phyloP scores from a whole-genome alignment of 2,113 vertebrate species.

The Etia nguti region DNA sequence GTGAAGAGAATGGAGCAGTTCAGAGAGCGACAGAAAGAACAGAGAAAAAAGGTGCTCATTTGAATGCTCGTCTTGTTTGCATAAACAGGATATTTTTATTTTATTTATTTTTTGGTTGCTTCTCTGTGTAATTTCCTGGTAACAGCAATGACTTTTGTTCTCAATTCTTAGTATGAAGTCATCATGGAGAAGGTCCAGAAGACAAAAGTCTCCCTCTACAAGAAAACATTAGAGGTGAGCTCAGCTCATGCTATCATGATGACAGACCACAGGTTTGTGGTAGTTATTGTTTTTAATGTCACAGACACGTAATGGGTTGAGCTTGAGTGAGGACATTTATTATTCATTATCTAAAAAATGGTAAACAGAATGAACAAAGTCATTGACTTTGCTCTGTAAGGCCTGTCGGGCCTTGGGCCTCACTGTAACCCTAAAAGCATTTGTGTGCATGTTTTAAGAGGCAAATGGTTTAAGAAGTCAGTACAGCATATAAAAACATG shows the following conservation, averaged over 20 bases:
- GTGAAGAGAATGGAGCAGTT: constrained; percentile 86
- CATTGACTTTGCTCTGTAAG: background rate
- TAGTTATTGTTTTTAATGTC: background rate
- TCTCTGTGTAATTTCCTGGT: background rate
- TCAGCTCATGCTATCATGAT: background rate
- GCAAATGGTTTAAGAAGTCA: background rate
- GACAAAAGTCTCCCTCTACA: constrained; percentile 84
- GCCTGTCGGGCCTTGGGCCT: background rate
- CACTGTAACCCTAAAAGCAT: background rate
- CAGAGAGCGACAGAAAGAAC: constrained; percentile 91
- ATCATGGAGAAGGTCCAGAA: constrained; percentile 89
- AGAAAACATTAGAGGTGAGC: constrained; percentile 90
- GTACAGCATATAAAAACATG: background rate
- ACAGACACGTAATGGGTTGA: background rate
- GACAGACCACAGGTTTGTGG: background rate
- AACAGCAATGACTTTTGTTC: background rate
- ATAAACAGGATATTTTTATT: background rate
- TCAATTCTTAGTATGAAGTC: constrained; percentile 78
- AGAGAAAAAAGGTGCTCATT: constrained; percentile 83
- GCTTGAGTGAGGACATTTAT: background rate
- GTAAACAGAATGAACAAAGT: background rate
- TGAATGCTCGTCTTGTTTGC: background rate
- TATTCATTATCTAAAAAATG: background rate
- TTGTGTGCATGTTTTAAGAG: background rate
- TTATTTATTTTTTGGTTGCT: background rate